These are phyloP conservation scores for Micronisus gabar DNA, from an alignment of 2,113 vertebrate genomes.

Conservation along the genomic window DNA sequence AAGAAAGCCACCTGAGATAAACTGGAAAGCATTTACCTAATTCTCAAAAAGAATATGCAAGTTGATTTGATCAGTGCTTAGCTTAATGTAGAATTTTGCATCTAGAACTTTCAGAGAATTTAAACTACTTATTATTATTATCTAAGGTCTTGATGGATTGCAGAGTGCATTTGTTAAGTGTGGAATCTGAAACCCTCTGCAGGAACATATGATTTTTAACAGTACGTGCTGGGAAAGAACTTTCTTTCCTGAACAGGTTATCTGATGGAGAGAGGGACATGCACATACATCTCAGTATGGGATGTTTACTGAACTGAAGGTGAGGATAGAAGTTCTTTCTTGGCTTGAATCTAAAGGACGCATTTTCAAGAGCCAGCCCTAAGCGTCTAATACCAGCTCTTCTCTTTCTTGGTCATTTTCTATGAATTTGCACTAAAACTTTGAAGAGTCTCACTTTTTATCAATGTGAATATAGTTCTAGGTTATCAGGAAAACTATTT, in stretches of 20 bases:
- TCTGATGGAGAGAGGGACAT: neutral
- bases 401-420: neutral
- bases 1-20: conserved; percentile 58
- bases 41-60: neutral
- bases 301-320: neutral
- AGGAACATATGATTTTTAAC: neutral
- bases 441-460: neutral
- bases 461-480: neutral
- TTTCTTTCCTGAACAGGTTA: neutral
- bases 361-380: neutral
- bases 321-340: neutral
- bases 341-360: neutral
- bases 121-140: neutral
- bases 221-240: neutral
- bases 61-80: conserved; percentile 13
- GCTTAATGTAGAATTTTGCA: neutral
- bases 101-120: neutral
- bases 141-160: neutral
- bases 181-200: neutral
- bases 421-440: neutral
- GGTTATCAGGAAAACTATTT: neutral
- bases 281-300: neutral
- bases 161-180: neutral
- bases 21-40: conserved; percentile 54
- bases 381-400: neutral